These are phyloP conservation scores for Tiliqua scincoides DNA, from an alignment of 2,113 vertebrate species.

Conservation along the genomic window DNA sequence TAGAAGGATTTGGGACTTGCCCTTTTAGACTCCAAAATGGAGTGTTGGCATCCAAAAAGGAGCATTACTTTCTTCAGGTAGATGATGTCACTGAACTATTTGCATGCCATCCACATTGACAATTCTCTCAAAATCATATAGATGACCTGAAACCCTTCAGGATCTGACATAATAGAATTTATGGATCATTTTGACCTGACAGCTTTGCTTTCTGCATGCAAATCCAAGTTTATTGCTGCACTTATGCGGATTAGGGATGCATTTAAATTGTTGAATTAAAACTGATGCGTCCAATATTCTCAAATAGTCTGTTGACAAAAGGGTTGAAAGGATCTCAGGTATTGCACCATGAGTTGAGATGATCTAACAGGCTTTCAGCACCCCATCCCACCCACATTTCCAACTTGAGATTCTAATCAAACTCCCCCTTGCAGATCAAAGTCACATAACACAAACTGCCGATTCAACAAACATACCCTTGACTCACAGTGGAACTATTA, in stretches of 20 bases:
- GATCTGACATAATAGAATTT: background rate
- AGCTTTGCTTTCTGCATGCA: background rate
- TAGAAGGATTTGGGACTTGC: background rate
- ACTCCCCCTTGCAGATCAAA: constrained; percentile 19
- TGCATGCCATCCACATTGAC: no score
- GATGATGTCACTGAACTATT: background rate
- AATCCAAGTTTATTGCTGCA: background rate
- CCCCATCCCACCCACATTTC: background rate
- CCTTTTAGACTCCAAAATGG: background rate
- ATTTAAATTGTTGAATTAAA: background rate
- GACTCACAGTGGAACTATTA: constrained; percentile 25
- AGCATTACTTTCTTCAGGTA: background rate
- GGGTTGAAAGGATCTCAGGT: background rate
- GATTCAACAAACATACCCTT: background rate
- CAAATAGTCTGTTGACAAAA: background rate
- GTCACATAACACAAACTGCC: constrained; percentile 1
- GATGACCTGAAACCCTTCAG: background rate
- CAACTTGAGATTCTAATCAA: background rate
- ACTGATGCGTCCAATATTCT: background rate
- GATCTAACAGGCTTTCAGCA: background rate
- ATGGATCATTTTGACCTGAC: background rate
- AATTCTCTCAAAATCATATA: background rate
- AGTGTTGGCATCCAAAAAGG: background rate
- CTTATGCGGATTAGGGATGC: background rate
- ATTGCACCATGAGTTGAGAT: background rate